Conservation (phyloP, 2,888 invertebrate species). For the Mayetiola destructor region DNA sequence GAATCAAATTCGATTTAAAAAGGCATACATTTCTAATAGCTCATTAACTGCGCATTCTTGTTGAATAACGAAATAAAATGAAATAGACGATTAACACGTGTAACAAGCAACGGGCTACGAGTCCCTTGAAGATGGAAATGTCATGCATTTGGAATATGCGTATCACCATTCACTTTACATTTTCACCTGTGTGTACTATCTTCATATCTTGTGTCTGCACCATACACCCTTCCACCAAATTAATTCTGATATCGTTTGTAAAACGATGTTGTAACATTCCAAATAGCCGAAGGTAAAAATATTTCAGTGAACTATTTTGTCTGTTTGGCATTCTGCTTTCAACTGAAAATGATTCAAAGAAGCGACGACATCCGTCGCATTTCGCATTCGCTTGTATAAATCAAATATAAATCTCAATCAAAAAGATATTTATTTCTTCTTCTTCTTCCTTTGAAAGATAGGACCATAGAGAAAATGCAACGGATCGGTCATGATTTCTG, state of each 20-base stretch:
- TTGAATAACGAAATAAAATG: neutral
- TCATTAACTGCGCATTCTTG: neutral
- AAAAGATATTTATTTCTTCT: too few relatives aligned
- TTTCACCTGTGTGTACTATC: neutral
- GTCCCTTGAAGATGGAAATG: neutral
- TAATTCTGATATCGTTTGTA: neutral
- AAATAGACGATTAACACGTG: too few relatives aligned
- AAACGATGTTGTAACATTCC: too few relatives aligned
- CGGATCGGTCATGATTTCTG: too few relatives aligned
- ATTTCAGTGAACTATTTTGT: neutral
- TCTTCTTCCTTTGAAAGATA: too few relatives aligned
- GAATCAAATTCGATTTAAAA: constrained; percentile 8
- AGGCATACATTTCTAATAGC: constrained; percentile 1
- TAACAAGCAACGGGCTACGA: neutral
- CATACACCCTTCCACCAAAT: neutral
- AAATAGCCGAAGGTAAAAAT: neutral
- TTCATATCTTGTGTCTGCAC: neutral
- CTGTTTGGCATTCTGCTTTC: neutral
- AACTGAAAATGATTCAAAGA: too few relatives aligned
- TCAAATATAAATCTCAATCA: too few relatives aligned
- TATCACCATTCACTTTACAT: constrained; percentile 1
- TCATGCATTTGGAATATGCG: neutral
- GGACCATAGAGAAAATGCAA: too few relatives aligned
- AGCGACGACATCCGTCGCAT: too few relatives aligned
- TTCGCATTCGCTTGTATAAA: too few relatives aligned